These are phyloP conservation scores for rat (Rattus norvegicus) DNA, from an alignment of 2,113 vertebrate genomes.

Conservation along the genomic window GRCr8 NC_086020.1:104700501-104701000, in stretches of 20 bases:
- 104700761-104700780: background rate
- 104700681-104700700: background rate
- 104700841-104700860: background rate
- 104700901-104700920: background rate
- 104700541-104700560: slow-evolving; percentile 65
- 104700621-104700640: background rate
- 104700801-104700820: background rate
- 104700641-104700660: background rate
- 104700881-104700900: slow-evolving; percentile 19
- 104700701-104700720: background rate
- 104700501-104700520: slow-evolving; percentile 50
- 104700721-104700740: background rate
- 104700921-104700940: background rate
- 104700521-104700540: slow-evolving; percentile 71
- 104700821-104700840: background rate
- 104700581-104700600: slow-evolving; percentile 52
- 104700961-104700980: slow-evolving; percentile 39
- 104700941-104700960: background rate
- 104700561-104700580: slow-evolving; percentile 59
- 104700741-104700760: background rate
- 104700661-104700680: background rate
- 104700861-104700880: background rate
- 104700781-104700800: background rate
- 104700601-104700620: background rate
- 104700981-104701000: background rate